phyloP scores from a whole-genome alignment of 2,888 invertebrate species.

The Subacronicta megacephala region DNA sequence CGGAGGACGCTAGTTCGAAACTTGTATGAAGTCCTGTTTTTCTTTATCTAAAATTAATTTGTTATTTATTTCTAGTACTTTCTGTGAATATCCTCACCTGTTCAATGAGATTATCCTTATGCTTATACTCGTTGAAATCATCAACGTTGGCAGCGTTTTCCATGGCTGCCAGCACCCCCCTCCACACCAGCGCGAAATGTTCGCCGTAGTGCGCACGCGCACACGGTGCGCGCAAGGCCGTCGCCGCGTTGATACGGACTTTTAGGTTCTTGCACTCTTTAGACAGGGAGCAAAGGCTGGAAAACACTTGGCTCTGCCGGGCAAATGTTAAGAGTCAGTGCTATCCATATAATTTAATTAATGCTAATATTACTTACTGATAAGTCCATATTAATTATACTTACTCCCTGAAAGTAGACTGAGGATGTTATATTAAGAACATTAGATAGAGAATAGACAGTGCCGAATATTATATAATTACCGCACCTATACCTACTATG shows the following conservation, averaged over 20 bases:
- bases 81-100: slow-evolving; percentile 89
- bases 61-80: too few species aligned
- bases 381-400: too few species aligned
- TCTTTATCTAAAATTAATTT: too few species aligned
- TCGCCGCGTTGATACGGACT: slow-evolving; percentile 96
- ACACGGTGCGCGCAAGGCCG: slow-evolving; percentile 92
- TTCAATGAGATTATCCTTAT: slow-evolving; percentile 95
- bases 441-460: too few species aligned
- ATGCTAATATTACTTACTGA: too few species aligned
- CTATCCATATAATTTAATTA: neutral
- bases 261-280: slow-evolving; percentile 95
- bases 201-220: slow-evolving; percentile 91
- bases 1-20: too few species aligned
- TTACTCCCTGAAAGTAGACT: too few species aligned
- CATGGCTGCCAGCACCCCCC: slow-evolving; percentile 92
- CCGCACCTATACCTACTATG: too few species aligned
- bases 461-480: too few species aligned
- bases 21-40: too few species aligned
- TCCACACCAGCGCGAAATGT: slow-evolving; percentile 91
- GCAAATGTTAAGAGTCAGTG: neutral
- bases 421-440: too few species aligned
- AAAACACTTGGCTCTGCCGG: slow-evolving; percentile 90
- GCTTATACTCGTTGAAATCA: slow-evolving; percentile 95
- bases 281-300: slow-evolving; percentile 91
- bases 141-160: slow-evolving; percentile 94